Evolutionary conservation across 2,888 invertebrate species (phyloP).

Genomic region (Cryptocheilus praepositus): DNA sequence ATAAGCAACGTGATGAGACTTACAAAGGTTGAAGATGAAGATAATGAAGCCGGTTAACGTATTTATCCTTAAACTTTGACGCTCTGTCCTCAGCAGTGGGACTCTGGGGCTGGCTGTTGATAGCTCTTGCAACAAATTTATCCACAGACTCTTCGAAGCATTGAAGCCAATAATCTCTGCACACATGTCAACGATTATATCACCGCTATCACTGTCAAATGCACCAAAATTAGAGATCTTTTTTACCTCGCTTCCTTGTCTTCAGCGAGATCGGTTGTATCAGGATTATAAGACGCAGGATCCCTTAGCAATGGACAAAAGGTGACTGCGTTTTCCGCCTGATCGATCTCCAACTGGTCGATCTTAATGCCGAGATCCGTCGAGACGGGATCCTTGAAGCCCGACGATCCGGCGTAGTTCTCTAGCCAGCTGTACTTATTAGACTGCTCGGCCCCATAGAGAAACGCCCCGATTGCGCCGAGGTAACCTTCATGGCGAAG

Average conservation of each 20-base stretch:
- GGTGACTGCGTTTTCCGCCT: constrained; percentile 76
- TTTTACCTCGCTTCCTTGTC: constrained; percentile 87
- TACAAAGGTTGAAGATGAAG: constrained; percentile 88
- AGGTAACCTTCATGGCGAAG: constrained; percentile 84
- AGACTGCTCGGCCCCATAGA: constrained; percentile 80
- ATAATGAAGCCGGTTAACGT: constrained; percentile 85
- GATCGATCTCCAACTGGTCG: constrained; percentile 73
- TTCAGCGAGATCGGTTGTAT: constrained; percentile 91
- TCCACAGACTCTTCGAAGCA: constrained; percentile 92
- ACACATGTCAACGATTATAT: constrained; percentile 10
- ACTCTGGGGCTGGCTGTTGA: constrained; percentile 85
- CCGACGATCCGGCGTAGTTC: constrained; percentile 82
- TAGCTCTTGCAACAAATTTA: constrained; percentile 90
- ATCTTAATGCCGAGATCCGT: constrained; percentile 71
- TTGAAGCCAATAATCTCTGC: constrained; percentile 89
- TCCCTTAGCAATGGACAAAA: constrained; percentile 87
- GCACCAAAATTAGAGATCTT: constrained; percentile 9
- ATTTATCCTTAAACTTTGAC: constrained; percentile 87
- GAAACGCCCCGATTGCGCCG: constrained; percentile 83
- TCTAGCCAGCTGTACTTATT: constrained; percentile 81
- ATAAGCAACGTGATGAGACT: constrained; percentile 66
- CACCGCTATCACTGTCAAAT: too few species aligned
- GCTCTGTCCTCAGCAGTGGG: constrained; percentile 87
- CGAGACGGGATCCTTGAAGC: constrained; percentile 76
- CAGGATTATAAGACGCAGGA: constrained; percentile 89